These are phyloP conservation scores for Monarcha castaneiventris DNA, from an alignment of 2,113 vertebrate genomes.

Conservation along the genomic window DNA sequence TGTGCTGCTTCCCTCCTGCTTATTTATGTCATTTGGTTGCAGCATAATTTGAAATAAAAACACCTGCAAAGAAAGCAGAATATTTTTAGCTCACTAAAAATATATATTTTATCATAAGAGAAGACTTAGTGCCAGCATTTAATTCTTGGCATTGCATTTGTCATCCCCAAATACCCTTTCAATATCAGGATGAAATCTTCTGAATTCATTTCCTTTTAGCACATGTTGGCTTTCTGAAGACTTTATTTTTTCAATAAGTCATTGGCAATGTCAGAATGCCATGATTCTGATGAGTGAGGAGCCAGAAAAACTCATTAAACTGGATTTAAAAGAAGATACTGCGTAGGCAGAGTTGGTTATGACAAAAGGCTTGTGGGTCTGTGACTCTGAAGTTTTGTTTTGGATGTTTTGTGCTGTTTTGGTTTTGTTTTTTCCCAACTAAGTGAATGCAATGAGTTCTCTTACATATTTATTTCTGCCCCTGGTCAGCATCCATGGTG, in stretches of 20 bases:
- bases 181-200: slow-evolving; percentile 7
- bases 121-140: slow-evolving; percentile 16
- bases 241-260: slow-evolving; percentile 37
- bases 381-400: background rate
- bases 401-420: background rate
- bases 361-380: rapidly evolving
- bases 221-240: slow-evolving; percentile 12
- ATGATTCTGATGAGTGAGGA: background rate
- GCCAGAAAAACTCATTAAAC: slow-evolving; percentile 2
- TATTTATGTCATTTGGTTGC: slow-evolving; percentile 6
- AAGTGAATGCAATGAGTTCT: background rate
- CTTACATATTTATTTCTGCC: background rate
- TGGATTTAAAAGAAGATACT: slow-evolving; percentile 5
- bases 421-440: background rate
- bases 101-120: slow-evolving; percentile 22
- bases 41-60: slow-evolving; percentile 41
- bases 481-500: background rate
- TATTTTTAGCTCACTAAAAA: slow-evolving; percentile 50
- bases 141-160: slow-evolving; percentile 25
- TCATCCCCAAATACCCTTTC: background rate
- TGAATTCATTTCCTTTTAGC: slow-evolving; percentile 45
- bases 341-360: background rate
- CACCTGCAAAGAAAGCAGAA: slow-evolving; percentile 44
- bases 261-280: background rate
- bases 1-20: background rate